Evolutionary conservation across 2,113 vertebrate genomes (phyloP).

Genomic region (Pica pica): DNA sequence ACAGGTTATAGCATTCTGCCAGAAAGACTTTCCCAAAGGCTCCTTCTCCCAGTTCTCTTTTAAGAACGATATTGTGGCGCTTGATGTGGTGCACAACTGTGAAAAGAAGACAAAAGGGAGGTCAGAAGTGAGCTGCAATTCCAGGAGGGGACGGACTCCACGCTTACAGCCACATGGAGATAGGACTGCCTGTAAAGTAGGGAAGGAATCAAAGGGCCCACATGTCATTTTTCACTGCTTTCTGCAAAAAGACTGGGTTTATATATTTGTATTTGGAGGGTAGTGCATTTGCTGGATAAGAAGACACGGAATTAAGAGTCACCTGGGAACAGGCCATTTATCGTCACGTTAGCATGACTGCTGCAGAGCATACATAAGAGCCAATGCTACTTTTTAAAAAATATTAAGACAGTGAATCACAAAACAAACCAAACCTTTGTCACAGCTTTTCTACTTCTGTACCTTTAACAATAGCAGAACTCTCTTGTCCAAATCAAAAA

Average conservation of each 20-base stretch:
- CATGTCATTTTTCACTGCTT: neutral
- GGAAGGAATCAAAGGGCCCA: neutral
- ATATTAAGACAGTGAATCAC: neutral
- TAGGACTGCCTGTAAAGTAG: neutral
- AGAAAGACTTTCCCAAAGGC: conserved; percentile 98
- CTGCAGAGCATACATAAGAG: neutral
- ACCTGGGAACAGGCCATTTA: neutral
- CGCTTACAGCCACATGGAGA: neutral
- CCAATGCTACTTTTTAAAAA: neutral
- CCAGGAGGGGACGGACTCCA: neutral
- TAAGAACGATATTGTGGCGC: conserved; percentile 96
- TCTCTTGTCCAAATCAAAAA: neutral
- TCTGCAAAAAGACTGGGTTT: neutral
- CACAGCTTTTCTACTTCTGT: neutral
- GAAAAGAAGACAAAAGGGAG: conserved; percentile 54
- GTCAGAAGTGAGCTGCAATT: neutral
- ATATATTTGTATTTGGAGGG: neutral
- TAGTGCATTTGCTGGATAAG: neutral
- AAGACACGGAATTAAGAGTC: neutral
- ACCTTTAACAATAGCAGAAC: neutral
- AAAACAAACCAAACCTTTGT: neutral
- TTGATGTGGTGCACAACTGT: conserved; percentile 98
- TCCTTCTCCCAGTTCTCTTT: conserved; percentile 96
- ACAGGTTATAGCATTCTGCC: conserved; percentile 96
- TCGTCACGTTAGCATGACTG: neutral